A percentile compares a stretch with the other conserved stretches of the same genome.
These are phyloP conservation scores for Myotis pilosus DNA, from an alignment of 2,797 vertebrate genomes.

Conservation along the genomic window DNA sequence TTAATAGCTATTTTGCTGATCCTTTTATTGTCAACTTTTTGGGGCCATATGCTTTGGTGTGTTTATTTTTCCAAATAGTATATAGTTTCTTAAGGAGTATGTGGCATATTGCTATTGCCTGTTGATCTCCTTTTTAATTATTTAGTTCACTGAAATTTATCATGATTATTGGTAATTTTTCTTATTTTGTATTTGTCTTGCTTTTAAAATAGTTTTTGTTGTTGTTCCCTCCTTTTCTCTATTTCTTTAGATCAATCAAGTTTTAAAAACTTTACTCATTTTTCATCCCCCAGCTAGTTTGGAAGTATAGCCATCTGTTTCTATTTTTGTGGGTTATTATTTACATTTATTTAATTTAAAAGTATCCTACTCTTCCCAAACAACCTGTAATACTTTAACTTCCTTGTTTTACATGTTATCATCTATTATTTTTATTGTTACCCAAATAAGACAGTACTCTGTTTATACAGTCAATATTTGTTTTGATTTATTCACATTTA, in stretches of 20 bases:
- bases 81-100: not conserved
- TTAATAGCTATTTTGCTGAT: not conserved
- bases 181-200: not conserved
- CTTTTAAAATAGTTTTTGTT: not conserved
- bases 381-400: not conserved
- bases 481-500: not conserved
- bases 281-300: not conserved
- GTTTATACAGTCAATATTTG: not conserved
- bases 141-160: not conserved
- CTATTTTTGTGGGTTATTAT: not conserved
- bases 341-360: constrained; percentile 5
- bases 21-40: not conserved
- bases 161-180: not conserved
- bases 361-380: not conserved
- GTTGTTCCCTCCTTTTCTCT: not conserved
- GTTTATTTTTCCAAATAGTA: not conserved
- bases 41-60: not conserved
- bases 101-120: not conserved
- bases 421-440: not conserved
- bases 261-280: not conserved
- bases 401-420: not conserved
- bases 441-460: not conserved
- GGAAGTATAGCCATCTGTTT: not conserved
- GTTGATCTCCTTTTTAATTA: not conserved
- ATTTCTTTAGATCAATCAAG: not conserved